Evolutionary conservation across 2,797 vertebrate species (phyloP).

Genomic region (Hypotaenidia philippensis): DNA sequence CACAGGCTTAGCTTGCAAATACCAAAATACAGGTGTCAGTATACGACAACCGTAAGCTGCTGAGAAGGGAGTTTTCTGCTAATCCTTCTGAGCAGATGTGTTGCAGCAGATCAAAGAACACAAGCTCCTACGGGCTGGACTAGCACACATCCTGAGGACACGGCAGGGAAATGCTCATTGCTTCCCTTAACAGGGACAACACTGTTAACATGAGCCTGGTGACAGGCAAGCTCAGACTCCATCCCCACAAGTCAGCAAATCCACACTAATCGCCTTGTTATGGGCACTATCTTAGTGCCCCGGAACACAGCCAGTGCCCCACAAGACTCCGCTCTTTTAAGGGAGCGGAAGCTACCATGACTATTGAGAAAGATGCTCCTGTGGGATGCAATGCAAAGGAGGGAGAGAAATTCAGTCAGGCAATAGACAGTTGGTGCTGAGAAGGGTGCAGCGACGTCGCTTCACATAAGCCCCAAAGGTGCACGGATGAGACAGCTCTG

Average conservation of each 20-base stretch:
- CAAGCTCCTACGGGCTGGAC: background rate
- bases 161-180: background rate
- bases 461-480: background rate
- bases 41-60: slow-evolving; percentile 49
- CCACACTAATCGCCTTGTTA: background rate
- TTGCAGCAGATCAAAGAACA: slow-evolving; percentile 55
- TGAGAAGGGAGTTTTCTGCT: slow-evolving; percentile 58
- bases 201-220: background rate
- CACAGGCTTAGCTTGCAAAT: slow-evolving; percentile 55
- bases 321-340: background rate
- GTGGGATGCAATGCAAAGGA: background rate
- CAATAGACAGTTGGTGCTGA: background rate
- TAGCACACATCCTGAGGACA: background rate
- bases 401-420: background rate
- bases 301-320: background rate
- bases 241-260: background rate
- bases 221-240: accelerated
- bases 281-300: accelerated
- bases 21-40: slow-evolving; percentile 70
- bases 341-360: background rate
- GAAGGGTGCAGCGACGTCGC: background rate
- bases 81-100: slow-evolving; percentile 54
- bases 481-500: background rate
- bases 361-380: background rate
- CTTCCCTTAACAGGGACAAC: background rate